phyloP scores from a whole-genome alignment of 2,888 invertebrate genomes.

The Phyllotreta cruciferae region DNA sequence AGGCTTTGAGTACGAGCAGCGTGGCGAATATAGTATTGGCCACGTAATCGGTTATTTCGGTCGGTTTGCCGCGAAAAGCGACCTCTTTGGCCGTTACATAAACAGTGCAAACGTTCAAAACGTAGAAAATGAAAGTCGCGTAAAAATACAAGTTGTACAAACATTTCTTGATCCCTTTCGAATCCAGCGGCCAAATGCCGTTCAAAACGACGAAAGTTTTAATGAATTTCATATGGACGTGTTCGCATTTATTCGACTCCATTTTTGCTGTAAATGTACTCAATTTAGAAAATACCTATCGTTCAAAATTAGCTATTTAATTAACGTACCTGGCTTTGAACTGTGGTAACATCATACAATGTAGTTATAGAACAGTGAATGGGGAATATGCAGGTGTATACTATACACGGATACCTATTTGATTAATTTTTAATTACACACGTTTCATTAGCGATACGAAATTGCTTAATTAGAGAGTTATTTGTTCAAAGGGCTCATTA shows the following conservation, averaged over 20 bases:
- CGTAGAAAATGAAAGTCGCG: slow-evolving; percentile 15
- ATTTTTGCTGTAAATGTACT: neutral
- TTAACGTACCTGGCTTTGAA: no score
- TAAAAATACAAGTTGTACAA: slow-evolving; percentile 29
- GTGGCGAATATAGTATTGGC: slow-evolving; percentile 19
- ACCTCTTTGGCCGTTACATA: slow-evolving; percentile 17
- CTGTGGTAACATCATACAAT: no score
- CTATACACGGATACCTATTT: no score
- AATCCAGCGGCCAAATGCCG: slow-evolving; percentile 31
- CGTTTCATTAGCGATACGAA: no score
- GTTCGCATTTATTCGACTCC: neutral
- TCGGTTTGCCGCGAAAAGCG: slow-evolving; percentile 1
- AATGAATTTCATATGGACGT: slow-evolving; percentile 28
- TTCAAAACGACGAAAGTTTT: slow-evolving; percentile 16
- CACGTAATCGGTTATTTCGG: slow-evolving; percentile 15
- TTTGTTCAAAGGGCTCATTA: no score
- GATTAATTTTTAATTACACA: no score
- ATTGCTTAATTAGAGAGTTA: no score
- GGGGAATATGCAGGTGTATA: no score
- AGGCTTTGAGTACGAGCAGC: slow-evolving; percentile 10
- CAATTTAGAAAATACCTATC: no score
- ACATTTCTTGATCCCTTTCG: slow-evolving; percentile 2
- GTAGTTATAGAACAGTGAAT: no score
- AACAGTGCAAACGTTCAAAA: slow-evolving; percentile 19
- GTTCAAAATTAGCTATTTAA: no score